Evolutionary conservation across 1,140 invertebrate species (phyloP).

Genomic region (Druon quercuslanigerum): DNA sequence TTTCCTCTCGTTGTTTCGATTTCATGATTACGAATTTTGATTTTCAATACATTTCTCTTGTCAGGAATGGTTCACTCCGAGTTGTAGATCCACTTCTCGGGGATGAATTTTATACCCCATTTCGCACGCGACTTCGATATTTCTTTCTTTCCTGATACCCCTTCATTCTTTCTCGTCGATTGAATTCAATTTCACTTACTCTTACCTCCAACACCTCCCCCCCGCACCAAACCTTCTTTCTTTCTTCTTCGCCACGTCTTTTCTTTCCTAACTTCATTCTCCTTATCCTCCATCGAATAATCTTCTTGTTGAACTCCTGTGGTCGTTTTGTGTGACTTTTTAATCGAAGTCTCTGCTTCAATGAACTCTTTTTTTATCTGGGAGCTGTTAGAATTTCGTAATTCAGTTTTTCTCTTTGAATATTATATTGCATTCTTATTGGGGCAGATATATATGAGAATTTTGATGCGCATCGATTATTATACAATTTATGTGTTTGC

Average conservation of each 20-base stretch:
- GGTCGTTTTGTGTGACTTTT: constrained; percentile 30
- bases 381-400: not conserved
- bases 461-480: not conserved
- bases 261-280: constrained; percentile 32
- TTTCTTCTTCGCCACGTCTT: constrained; percentile 23
- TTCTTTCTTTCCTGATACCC: constrained; percentile 25
- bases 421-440: not conserved
- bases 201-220: constrained; percentile 1
- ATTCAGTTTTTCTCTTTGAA: constrained; percentile 9
- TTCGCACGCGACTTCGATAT: constrained; percentile 32
- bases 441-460: not conserved
- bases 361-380: not conserved
- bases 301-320: constrained; percentile 26
- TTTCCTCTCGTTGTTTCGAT: no score
- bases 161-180: constrained; percentile 39
- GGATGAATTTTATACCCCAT: constrained; percentile 39
- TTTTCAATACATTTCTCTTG: not conserved
- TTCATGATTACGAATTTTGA: not conserved
- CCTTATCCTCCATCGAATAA: constrained; percentile 29
- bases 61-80: not conserved
- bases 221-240: constrained; percentile 31
- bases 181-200: constrained; percentile 39
- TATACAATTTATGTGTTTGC: no score
- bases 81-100: constrained; percentile 11
- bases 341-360: constrained; percentile 3